A percentile compares a stretch with the other conserved stretches of the same genome.
phyloP scores from a whole-genome alignment of 1,140 invertebrate species.

The Brachionus sp. region DNA sequence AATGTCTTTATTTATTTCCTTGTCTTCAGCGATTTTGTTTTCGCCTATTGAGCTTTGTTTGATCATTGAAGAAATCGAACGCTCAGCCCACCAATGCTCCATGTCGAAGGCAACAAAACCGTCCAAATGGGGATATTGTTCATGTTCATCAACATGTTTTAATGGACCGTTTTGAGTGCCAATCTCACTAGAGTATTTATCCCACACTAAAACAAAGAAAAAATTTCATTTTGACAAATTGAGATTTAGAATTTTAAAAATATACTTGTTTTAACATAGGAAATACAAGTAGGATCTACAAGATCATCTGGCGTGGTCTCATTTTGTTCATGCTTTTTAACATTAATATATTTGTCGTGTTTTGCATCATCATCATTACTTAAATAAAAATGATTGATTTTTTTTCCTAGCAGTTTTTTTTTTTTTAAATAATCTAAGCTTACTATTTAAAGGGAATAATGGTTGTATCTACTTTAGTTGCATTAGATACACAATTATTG shows the following conservation, averaged over 20 bases:
- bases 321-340: constrained; percentile 16
- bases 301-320: not conserved
- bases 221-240: not conserved
- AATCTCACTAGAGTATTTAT: constrained; percentile 33
- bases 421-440: not conserved
- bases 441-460: constrained; percentile 34
- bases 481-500: not conserved
- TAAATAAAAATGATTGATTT: not conserved
- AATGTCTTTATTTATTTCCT: not conserved
- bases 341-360: not conserved
- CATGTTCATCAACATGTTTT: constrained; percentile 14
- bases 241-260: not conserved
- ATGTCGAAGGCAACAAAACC: constrained; percentile 43
- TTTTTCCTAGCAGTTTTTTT: not conserved
- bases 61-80: constrained; percentile 37
- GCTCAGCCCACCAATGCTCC: constrained; percentile 41
- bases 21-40: not conserved
- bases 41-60: not conserved
- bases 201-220: constrained; percentile 5
- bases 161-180: constrained; percentile 29
- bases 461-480: not conserved
- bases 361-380: constrained; percentile 31
- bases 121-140: constrained; percentile 36
- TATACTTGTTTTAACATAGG: constrained; percentile 42
- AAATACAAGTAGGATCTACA: constrained; percentile 22